Base-by-base conservation (phyloP, 2,797 vertebrate species). In the Eulemur coronatus region DNA sequence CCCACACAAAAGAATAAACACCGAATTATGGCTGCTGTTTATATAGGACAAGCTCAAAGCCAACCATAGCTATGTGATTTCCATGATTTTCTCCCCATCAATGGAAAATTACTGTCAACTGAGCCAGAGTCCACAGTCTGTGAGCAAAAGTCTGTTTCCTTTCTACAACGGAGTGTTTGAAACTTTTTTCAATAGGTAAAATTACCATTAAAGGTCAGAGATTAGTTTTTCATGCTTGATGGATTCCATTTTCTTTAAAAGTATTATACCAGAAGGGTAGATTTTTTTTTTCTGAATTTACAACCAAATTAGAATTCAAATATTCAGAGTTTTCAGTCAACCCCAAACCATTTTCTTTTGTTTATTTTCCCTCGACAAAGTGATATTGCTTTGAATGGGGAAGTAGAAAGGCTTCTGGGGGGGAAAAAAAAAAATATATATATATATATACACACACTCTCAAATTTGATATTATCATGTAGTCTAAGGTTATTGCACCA, bases 101-200 rank as follows among this genome's bases (percentile, higher is more conserved):
- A 52, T 95, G 97, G 98, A 98, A 98, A 98, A 96, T 93, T 93
- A 97, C 95, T 61, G 69, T 96, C 94, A 84, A 20, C 96, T 85
- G 57, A 93, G 72, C 80, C n/a, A 43, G 82, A 79, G 48, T 93
- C 84, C 50, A 46, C 55, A 94, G 79, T 12, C 97, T 55, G 20
- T 92, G 91, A 90, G 89, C 86, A 94, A 96, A 96, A 61, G 72
- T 96, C 97, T 97, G 46, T 95, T 87, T 97, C 76, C 86, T 95
- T 96, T 88, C 86, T 63, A 94, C 46, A 92, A 72, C 20, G 52
- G 33, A 95, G 78, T 88, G 69, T 95, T 94, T 92, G 89, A 89
- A 96, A 96, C 88, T 59, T 84, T 95, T 97, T 96, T 96, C 94
- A 93, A 46, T 94, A 55, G 63, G 92, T 94, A 82, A 95, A 95